phyloP scores from a whole-genome alignment of 2,113 vertebrate species.

The Clupea harengus region DNA sequence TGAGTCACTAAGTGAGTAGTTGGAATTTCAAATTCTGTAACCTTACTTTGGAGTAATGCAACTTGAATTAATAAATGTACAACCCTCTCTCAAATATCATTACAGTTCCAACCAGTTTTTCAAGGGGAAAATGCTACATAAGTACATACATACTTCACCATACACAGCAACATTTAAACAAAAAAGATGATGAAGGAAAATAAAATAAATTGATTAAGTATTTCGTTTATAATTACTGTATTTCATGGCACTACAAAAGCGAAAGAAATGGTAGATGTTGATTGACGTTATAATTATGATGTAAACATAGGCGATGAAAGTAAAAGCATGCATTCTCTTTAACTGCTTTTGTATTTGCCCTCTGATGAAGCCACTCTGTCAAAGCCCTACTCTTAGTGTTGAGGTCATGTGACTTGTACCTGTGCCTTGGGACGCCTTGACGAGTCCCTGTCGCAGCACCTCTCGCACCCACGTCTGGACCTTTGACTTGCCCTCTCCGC shows the following conservation, averaged over 20 bases:
- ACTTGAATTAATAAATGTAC: not conserved
- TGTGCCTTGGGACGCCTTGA: conserved; percentile 87
- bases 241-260: no score
- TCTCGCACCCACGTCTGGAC: conserved; percentile 85
- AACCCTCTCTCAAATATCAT: not conserved
- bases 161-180: not conserved
- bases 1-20: not conserved
- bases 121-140: not conserved
- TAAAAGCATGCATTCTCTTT: no score
- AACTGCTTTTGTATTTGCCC: no score
- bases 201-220: no score
- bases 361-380: no score
- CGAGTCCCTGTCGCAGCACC: conserved; percentile 81
- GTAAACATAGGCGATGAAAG: no score
- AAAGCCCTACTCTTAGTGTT: not conserved
- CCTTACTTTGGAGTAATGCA: not conserved
- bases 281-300: no score
- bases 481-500: conserved; percentile 71
- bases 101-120: not conserved
- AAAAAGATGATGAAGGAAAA: not conserved
- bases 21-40: not conserved
- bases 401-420: conserved; percentile 58
- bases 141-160: not conserved
- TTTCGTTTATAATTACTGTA: no score
- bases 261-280: no score